Evolutionary conservation across 2,888 invertebrate genomes (phyloP).

Genomic region (Tinea semifulvella): DNA sequence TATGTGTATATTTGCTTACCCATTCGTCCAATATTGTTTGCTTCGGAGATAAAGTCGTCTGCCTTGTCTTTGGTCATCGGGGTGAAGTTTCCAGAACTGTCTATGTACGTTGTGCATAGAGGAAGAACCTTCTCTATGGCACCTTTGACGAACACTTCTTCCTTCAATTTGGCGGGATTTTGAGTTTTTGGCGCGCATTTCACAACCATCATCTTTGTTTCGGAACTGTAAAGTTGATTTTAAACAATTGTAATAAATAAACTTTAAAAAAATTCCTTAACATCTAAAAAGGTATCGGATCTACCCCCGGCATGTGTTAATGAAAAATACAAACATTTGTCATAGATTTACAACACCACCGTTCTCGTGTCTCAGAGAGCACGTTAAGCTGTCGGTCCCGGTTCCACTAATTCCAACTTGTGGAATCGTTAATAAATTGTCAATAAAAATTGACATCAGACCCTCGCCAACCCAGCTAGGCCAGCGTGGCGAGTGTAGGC

Average conservation of each 20-base stretch:
- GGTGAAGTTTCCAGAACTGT: conserved; percentile 76
- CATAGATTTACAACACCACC: no score
- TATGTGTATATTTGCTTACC: conserved; percentile 49
- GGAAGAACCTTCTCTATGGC: conserved; percentile 91
- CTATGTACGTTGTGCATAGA: conserved; percentile 82
- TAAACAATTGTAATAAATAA: neutral
- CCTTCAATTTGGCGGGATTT: conserved; percentile 71
- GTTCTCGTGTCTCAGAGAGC: no score
- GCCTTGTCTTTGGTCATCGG: conserved; percentile 83
- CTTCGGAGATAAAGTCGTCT: conserved; percentile 81
- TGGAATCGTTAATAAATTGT: no score
- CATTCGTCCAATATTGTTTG: conserved; percentile 87
- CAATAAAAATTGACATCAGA: no score
- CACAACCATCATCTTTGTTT: conserved; percentile 99
- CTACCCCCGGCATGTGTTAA: no score
- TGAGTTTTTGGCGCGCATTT: conserved; percentile 85
- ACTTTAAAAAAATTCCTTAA: no score
- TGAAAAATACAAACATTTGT: no score
- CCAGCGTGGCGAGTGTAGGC: no score
- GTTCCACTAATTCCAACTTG: no score
- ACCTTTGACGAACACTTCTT: conserved; percentile 93
- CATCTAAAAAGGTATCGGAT: no score
- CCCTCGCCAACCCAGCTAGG: no score
- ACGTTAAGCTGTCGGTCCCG: no score
- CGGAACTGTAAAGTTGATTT: conserved; percentile 73